These are phyloP conservation scores for Morelia viridis DNA, from an alignment of 2,797 vertebrate species.

Conservation along the genomic window DNA sequence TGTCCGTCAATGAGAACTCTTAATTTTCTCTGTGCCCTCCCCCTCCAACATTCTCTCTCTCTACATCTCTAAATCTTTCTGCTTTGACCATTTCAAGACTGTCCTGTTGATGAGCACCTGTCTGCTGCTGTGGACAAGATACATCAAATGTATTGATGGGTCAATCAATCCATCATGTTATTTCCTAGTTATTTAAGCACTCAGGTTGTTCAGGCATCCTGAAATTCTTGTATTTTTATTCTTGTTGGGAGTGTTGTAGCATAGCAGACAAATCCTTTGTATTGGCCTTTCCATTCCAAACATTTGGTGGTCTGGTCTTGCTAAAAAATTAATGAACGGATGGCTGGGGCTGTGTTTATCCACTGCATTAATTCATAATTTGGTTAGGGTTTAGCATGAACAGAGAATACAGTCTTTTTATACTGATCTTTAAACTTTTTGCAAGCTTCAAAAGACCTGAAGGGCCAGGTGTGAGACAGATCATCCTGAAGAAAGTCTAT, in stretches of 20 bases:
- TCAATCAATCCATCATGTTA: not conserved
- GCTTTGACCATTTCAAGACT: not conserved
- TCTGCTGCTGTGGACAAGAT: not conserved
- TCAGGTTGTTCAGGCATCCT: not conserved
- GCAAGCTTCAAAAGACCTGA: not conserved
- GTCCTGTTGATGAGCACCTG: not conserved
- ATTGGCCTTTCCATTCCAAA: not conserved
- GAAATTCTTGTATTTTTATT: not conserved
- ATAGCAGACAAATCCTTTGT: not conserved
- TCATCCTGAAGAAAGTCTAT: not conserved
- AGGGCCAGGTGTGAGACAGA: not conserved
- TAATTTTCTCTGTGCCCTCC: not conserved
- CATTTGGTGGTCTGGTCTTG: not conserved
- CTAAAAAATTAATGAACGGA: not conserved
- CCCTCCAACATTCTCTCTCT: not conserved
- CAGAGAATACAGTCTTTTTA: not conserved
- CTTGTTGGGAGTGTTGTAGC: not conserved
- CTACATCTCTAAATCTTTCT: not conserved
- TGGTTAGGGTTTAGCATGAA: not conserved
- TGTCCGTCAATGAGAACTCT: not conserved
- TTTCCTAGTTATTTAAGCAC: not conserved
- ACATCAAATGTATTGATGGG: conserved; percentile 13
- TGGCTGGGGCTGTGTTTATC: too few species aligned
- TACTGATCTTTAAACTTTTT: not conserved
- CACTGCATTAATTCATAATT: not conserved